Percentiles rank a stretch among this genome's conserved stretches.
Conservation (phyloP, 2,797 vertebrate species). For the Adrianichthys oophorus region DNA sequence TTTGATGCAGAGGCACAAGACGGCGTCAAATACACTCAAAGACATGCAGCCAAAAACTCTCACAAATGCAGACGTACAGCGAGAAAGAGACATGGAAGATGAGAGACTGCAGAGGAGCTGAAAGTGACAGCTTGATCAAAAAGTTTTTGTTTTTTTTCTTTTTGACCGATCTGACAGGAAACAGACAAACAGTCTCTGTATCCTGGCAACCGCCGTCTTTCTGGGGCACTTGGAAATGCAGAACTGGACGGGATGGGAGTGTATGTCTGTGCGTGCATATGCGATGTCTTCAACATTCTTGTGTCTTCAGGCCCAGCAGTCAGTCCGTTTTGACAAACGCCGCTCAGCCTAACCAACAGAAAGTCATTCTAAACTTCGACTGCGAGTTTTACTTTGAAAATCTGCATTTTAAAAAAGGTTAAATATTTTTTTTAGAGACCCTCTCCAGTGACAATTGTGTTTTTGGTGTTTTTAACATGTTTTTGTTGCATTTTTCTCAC, state of each 20-base stretch:
- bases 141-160: slow-evolving; percentile 51
- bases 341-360: slow-evolving; percentile 12
- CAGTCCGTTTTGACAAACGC: slow-evolving; percentile 13
- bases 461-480: too few species aligned
- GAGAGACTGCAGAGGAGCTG: slow-evolving; percentile 30
- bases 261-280: slow-evolving; percentile 3
- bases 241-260: slow-evolving; percentile 48
- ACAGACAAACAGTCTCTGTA: slow-evolving; percentile 53
- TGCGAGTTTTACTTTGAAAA: background rate
- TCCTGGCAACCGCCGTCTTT: slow-evolving; percentile 65
- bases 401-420: slow-evolving; percentile 1
- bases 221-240: slow-evolving; percentile 41
- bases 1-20: slow-evolving; percentile 13
- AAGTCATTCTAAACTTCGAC: slow-evolving; percentile 7
- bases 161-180: slow-evolving; percentile 63
- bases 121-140: slow-evolving; percentile 59
- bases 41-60: slow-evolving; percentile 5
- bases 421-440: background rate
- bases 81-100: slow-evolving; percentile 14
- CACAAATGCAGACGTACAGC: background rate
- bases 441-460: slow-evolving; percentile 1
- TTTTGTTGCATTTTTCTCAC: too few species aligned
- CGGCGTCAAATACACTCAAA: slow-evolving; percentile 19
- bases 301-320: slow-evolving; percentile 31
- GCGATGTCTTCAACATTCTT: slow-evolving; percentile 21